phyloP scores from a whole-genome alignment of 1,140 invertebrate species.

The Cyclina sinensis region DNA sequence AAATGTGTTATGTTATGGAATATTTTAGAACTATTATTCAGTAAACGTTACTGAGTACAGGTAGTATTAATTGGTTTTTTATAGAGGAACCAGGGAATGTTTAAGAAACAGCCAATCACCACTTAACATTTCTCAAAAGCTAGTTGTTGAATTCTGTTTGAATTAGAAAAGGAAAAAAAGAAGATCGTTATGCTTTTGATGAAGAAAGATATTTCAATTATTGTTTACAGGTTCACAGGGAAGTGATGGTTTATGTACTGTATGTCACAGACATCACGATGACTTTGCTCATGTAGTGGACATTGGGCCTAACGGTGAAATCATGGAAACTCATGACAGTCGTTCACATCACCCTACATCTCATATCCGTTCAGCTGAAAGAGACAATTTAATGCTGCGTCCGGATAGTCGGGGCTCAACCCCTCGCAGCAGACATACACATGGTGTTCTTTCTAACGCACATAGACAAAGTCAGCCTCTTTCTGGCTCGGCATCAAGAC shows the following conservation, averaged over 20 bases:
- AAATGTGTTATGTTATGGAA: too few relatives aligned
- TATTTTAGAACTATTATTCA: too few relatives aligned
- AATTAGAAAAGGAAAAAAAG: too few relatives aligned
- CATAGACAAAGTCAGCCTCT: slow-evolving; percentile 1
- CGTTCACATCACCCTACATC: background rate
- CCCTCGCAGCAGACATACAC: background rate
- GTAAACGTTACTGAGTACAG: too few relatives aligned
- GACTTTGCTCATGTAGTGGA: slow-evolving; percentile 64
- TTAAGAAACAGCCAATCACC: too few relatives aligned
- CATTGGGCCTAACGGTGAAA: slow-evolving; percentile 41
- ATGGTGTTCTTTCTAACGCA: background rate
- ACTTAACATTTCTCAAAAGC: too few relatives aligned
- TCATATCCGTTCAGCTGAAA: background rate
- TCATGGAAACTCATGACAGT: slow-evolving; percentile 24
- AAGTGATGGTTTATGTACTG: slow-evolving; percentile 53
- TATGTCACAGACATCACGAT: slow-evolving; percentile 57
- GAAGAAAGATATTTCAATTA: too few relatives aligned
- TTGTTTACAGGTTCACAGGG: slow-evolving; percentile 37
- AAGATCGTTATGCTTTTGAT: too few relatives aligned
- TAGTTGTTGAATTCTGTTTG: too few relatives aligned
- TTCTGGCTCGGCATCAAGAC: background rate
- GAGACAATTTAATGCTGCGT: background rate
- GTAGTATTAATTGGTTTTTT: too few relatives aligned
- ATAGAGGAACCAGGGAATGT: too few relatives aligned
- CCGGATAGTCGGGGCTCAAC: background rate